Evolutionary conservation across 1,140 invertebrate species (phyloP).

Genomic region (Eriocheir sinensis): DNA sequence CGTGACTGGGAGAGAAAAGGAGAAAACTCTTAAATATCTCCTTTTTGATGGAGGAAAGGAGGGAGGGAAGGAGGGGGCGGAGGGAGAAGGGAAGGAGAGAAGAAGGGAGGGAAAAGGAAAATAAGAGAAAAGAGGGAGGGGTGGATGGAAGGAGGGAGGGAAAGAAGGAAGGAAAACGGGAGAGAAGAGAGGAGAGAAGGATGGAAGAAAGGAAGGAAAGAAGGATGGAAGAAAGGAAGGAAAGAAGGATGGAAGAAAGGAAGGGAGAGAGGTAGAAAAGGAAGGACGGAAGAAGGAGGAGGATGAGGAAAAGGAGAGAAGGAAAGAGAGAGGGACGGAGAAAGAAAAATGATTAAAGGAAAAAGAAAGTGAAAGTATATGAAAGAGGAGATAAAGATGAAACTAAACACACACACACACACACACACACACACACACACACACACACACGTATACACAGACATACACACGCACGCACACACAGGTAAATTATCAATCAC

Average conservation of each 20-base stretch:
- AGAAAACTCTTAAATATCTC: no score
- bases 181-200: no score
- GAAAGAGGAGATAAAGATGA: background rate
- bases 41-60: no score
- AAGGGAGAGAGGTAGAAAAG: background rate
- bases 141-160: background rate
- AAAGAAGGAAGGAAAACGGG: no score
- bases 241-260: background rate
- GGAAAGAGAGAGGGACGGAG: background rate
- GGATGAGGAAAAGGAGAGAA: background rate
- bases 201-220: no score
- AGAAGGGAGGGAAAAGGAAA: background rate
- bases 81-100: no score
- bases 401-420: background rate
- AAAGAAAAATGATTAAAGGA: background rate
- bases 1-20: no score
- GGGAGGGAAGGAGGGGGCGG: no score
- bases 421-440: background rate
- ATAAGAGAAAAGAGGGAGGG: background rate
- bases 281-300: background rate
- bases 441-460: background rate
- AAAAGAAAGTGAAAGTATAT: background rate
- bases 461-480: background rate
- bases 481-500: slow-evolving; percentile 68
- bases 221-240: background rate